Conservation (phyloP, 2,888 invertebrate species). For the Zhuqinia jingwanae region DNA sequence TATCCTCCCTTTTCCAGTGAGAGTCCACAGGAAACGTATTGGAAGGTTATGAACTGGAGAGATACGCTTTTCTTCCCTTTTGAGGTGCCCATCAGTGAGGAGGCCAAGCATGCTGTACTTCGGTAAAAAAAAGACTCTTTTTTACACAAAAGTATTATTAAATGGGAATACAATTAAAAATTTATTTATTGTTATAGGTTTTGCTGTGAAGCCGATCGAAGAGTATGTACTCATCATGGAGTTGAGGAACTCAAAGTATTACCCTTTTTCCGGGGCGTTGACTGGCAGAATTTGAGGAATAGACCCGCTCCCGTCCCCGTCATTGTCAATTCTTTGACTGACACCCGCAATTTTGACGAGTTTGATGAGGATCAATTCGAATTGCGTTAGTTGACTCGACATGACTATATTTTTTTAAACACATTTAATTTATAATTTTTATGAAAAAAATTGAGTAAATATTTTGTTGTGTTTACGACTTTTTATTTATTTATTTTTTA, state of each 20-base stretch:
- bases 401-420: too few relatives aligned
- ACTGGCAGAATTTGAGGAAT: slow-evolving; percentile 99
- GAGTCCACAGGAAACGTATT: slow-evolving; percentile 97
- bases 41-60: slow-evolving; percentile 99
- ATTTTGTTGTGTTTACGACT: background rate
- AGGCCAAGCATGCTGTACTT: slow-evolving; percentile 94
- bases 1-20: slow-evolving; percentile 99
- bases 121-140: slow-evolving; percentile 18
- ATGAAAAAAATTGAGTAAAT: background rate
- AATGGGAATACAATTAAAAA: too few relatives aligned
- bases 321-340: slow-evolving; percentile 99
- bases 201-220: slow-evolving; percentile 97
- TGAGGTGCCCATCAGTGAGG: slow-evolving; percentile 99
- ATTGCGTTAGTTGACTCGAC: slow-evolving; percentile 90
- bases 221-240: slow-evolving; percentile 93
- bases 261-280: slow-evolving; percentile 96
- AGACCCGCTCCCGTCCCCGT: slow-evolving; percentile 99
- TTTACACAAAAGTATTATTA: too few relatives aligned
- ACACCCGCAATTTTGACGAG: slow-evolving; percentile 99
- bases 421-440: too few relatives aligned
- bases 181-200: too few relatives aligned
- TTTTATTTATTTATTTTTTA: slow-evolving; percentile 76
- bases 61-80: slow-evolving; percentile 99
- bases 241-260: slow-evolving; percentile 95
- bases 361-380: slow-evolving; percentile 99